Evolutionary conservation across 2,888 invertebrate genomes (phyloP).

Genomic region (Heteropelma amictum): DNA sequence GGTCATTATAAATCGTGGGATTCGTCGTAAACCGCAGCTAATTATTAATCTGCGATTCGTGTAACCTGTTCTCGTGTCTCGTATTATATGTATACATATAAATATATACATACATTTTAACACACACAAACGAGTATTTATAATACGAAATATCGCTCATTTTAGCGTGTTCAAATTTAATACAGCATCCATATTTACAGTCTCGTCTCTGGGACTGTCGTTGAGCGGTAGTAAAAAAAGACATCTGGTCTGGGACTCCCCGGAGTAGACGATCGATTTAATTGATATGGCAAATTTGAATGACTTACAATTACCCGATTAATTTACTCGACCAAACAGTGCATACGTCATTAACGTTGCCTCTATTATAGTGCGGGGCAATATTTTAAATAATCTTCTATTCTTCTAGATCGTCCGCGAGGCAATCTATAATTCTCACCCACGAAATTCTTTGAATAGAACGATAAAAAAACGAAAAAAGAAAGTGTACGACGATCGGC

Average conservation of each 20-base stretch:
- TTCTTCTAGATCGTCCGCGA: too few species aligned
- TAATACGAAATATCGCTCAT: conserved; percentile 1
- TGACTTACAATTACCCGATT: neutral
- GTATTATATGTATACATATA: neutral
- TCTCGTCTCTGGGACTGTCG: conserved; percentile 25
- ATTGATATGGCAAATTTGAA: neutral
- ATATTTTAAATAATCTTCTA: too few species aligned
- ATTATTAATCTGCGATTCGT: conserved; percentile 60
- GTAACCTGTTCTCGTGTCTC: conserved; percentile 54
- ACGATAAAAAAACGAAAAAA: too few species aligned
- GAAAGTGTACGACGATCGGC: neutral
- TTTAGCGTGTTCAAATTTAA: conserved; percentile 12
- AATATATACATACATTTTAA: neutral
- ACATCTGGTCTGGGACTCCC: neutral
- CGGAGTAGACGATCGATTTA: neutral
- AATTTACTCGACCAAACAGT: neutral
- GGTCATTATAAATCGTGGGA: conserved; percentile 59
- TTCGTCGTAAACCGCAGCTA: conserved; percentile 60
- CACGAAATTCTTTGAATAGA: neutral
- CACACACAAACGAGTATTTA: too few species aligned
- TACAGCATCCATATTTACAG: conserved; percentile 39
- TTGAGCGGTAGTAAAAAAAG: conserved; percentile 1
- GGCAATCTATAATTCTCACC: neutral
- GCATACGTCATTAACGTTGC: too few species aligned
- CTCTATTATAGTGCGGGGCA: too few species aligned